Evolutionary conservation across 2,797 vertebrate species (phyloP).

Genomic region (Cuniculus paca): DNA sequence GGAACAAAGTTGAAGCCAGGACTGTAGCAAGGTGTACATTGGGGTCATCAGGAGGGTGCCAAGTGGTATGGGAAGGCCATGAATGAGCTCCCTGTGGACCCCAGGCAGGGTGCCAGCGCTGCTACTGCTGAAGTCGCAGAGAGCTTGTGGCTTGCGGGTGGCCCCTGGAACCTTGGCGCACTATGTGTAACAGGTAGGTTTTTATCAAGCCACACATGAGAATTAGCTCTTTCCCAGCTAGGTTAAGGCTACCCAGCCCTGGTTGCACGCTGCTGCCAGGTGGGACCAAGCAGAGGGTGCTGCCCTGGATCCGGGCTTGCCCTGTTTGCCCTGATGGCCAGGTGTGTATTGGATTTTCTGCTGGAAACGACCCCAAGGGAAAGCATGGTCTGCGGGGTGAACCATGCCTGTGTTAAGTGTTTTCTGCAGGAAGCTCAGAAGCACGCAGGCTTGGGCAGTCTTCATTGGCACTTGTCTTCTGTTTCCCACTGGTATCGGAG

Average conservation of each 20-base stretch:
- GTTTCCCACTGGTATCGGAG: not conserved
- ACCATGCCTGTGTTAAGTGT: rapidly evolving
- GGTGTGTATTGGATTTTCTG: slow-evolving; percentile 6
- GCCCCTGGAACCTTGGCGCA: not conserved
- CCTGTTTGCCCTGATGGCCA: not conserved
- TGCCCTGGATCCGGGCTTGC: not conserved
- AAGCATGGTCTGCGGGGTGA: not conserved
- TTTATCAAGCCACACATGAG: slow-evolving; percentile 42
- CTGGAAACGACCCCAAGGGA: not conserved
- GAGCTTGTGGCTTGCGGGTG: not conserved
- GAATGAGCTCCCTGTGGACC: not conserved
- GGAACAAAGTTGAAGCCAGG: slow-evolving; percentile 2
- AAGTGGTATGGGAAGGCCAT: not conserved
- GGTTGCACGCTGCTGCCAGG: not conserved
- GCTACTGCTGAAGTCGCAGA: not conserved
- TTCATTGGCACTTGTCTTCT: not conserved
- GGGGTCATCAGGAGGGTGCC: not conserved
- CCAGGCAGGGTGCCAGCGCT: not conserved
- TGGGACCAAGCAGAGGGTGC: not conserved
- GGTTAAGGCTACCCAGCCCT: not conserved
- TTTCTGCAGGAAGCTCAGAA: not conserved
- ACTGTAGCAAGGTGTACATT: not conserved
- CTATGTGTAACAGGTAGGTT: not conserved
- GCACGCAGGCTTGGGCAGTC: not conserved
- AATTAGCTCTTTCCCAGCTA: not conserved